Evolutionary conservation across 2,113 vertebrate species (phyloP).

Genomic region (Todiramphus chloris): DNA sequence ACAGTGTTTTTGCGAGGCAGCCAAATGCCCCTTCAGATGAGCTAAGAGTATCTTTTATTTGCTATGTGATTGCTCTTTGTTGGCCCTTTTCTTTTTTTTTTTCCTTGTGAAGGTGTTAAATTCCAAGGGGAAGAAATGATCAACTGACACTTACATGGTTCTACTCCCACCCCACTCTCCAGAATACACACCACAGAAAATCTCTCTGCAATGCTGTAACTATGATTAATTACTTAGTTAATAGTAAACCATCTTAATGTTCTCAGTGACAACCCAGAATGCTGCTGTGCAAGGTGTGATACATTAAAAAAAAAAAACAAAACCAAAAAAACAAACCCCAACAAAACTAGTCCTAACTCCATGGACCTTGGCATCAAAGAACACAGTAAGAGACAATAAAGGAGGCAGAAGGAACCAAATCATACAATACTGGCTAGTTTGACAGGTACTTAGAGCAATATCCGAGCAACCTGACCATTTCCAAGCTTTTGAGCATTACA

Average conservation of each 20-base stretch:
- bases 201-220: background rate
- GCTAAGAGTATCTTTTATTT: conserved; percentile 1
- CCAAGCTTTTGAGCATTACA: background rate
- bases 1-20: conserved; percentile 20
- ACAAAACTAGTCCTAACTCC: background rate
- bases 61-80: background rate
- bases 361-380: background rate
- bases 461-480: background rate
- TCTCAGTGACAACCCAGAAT: background rate
- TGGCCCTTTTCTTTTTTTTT: background rate
- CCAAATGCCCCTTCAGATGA: conserved; percentile 42
- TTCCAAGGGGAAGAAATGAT: background rate
- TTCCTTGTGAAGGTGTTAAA: background rate
- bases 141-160: background rate
- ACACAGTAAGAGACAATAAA: background rate
- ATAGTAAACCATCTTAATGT: background rate
- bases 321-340: background rate
- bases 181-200: background rate
- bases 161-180: background rate
- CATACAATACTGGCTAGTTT: background rate
- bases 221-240: background rate
- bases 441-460: background rate
- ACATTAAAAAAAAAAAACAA: background rate
- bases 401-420: background rate
- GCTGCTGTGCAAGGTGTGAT: background rate